Evolutionary conservation across 2,888 invertebrate species (phyloP), one percentile per base, ranked within the genome.

Genomic region (Atherix ibis): DNA sequence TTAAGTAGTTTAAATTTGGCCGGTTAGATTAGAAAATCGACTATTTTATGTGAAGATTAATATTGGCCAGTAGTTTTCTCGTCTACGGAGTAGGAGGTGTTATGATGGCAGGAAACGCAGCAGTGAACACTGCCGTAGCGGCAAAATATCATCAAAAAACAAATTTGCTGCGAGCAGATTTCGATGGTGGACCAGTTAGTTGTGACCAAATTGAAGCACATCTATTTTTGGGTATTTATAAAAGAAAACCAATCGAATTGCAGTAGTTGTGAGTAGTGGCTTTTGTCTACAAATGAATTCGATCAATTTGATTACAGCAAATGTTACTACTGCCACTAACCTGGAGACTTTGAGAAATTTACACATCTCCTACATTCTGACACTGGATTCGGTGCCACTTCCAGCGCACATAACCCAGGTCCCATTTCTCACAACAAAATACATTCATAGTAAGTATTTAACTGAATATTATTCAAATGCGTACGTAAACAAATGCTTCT

Each of bases 301-400:
- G 27, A 22, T 27, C 10, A 30, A 40, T 27, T 18, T 39, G 36
- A 25, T 53, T 58, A 3, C 48, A 77, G 83, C 88, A 14, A 84
- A 85, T 53, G 57, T 85, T 40, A 75, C 81, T 22, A 82, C 83
- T 41, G 88, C 87, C 2, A 73, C 76, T 22, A 77, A 84, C 52
- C 60, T 73, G 40, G 68, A 72, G 35, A 73, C 74, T 18, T 49
- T 87, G 36, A 70, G 70, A 38, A 66, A 68, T 31, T 64, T 72
- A 17, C 68, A 73, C 43, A 76, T 88, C 38, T 75, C 72, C 2
- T 76, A 83, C 51, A 78, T 89, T 44, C 63, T 89, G 30, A 87
- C 88, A 0, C 68, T 88, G 38, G 88, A 88, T 51, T 73, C 83
- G 10, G 82, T 85, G 48, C 87, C 88, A 1, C 58, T 89, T 44